Evolutionary conservation across 2,888 invertebrate genomes (phyloP).

Genomic region (Saturnia japonica): DNA sequence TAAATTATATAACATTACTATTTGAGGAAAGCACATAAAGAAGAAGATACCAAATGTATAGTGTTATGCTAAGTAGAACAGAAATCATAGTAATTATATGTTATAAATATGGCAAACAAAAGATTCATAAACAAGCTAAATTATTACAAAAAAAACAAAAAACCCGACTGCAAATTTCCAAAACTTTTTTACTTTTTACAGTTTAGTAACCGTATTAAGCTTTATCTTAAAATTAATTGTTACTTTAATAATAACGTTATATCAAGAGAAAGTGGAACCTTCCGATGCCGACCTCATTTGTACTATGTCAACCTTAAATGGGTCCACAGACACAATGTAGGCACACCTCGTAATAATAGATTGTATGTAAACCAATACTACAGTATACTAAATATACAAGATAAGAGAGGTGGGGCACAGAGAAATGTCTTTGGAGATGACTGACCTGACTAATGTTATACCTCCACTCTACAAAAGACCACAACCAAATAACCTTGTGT

Average conservation of each 20-base stretch:
- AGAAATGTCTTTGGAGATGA: no score
- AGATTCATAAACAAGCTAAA: no score
- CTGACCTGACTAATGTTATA: no score
- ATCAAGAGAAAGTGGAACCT: conserved; percentile 25
- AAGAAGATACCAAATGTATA: neutral
- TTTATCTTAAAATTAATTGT: conserved; percentile 18
- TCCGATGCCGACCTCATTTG: conserved; percentile 21
- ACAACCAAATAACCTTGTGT: no score
- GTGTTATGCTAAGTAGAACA: neutral
- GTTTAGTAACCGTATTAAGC: conserved; percentile 12
- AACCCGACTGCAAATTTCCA: neutral
- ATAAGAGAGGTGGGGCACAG: no score
- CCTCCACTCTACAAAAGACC: no score
- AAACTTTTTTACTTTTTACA: conserved; percentile 12
- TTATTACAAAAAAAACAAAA: no score
- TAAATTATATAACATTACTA: neutral
- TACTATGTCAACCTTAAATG: conserved; percentile 18
- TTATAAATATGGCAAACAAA: no score
- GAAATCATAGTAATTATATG: no score
- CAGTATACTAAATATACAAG: neutral
- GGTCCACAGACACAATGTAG: conserved; percentile 13
- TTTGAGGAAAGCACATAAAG: neutral
- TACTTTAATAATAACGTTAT: conserved; percentile 20
- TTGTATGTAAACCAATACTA: conserved; percentile 7
- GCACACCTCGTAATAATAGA: conserved; percentile 16